phyloP scores from a whole-genome alignment of 2,888 invertebrate species.

The Adela reaumurella region DNA sequence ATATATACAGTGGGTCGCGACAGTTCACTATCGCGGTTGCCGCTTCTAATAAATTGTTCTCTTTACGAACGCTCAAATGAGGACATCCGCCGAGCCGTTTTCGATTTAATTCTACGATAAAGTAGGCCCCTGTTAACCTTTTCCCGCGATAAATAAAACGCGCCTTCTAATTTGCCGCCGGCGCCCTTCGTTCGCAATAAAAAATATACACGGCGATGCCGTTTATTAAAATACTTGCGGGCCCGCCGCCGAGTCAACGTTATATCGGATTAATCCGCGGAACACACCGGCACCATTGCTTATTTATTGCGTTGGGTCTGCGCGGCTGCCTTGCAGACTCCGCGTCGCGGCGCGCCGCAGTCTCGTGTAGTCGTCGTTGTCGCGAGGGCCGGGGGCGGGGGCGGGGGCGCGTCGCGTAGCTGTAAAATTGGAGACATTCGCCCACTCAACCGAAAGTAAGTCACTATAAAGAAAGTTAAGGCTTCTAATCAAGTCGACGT shows the following conservation, averaged over 20 bases:
- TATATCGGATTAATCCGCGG: no score
- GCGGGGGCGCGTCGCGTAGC: no score
- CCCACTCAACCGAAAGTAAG: neutral
- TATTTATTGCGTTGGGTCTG: no score
- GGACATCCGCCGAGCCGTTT: neutral
- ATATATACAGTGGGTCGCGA: no score
- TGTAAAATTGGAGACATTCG: no score
- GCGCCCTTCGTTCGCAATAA: neutral
- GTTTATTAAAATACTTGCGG: neutral
- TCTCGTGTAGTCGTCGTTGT: no score
- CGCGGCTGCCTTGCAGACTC: no score
- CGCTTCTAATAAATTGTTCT: neutral
- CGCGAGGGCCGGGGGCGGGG: no score
- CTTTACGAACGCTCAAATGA: neutral
- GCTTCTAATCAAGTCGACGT: neutral
- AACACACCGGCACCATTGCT: no score
- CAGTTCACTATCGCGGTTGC: no score
- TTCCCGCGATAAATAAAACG: neutral
- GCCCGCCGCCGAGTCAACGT: no score
- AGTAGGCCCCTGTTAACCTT: neutral
- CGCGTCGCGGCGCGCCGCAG: no score
- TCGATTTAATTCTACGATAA: neutral
- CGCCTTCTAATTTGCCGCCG: neutral
- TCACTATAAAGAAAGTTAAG: neutral
- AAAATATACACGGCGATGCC: neutral